Conservation (phyloP, 2,113 vertebrate genomes). For the Poeciliopsis prolifica region DNA sequence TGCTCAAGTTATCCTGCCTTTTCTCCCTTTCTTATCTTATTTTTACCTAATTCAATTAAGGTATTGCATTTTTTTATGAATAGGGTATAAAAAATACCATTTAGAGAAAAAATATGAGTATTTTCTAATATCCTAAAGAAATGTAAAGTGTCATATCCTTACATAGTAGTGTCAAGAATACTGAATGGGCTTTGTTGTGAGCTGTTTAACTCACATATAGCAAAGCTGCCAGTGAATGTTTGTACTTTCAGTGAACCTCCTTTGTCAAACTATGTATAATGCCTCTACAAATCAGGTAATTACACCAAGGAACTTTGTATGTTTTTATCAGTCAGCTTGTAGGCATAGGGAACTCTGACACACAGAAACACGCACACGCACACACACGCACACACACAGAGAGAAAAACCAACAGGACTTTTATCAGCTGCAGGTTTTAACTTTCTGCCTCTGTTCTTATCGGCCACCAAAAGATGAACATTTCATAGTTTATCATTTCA, state of each 20-base stretch:
- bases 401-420: constrained; percentile 38
- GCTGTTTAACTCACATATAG: constrained; percentile 17
- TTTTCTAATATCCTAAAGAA: background rate
- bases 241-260: constrained; percentile 59
- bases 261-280: constrained; percentile 43
- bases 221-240: constrained; percentile 34
- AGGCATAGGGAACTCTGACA: constrained; percentile 41
- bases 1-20: background rate
- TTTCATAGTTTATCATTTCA: constrained; percentile 44
- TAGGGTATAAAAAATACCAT: no score
- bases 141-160: background rate
- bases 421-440: constrained; percentile 51
- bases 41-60: no score
- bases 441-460: constrained; percentile 38
- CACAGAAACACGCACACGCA: background rate
- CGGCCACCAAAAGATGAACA: constrained; percentile 2
- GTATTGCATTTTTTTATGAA: no score
- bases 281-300: constrained; percentile 54
- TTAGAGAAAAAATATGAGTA: no score
- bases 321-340: constrained; percentile 49
- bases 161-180: constrained; percentile 20
- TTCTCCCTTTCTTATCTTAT: background rate
- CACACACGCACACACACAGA: background rate
- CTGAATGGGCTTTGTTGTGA: constrained; percentile 42
- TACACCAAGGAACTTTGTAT: constrained; percentile 54